phyloP scores from a whole-genome alignment of 1,140 invertebrate species.

The Euwallacea similis region DNA sequence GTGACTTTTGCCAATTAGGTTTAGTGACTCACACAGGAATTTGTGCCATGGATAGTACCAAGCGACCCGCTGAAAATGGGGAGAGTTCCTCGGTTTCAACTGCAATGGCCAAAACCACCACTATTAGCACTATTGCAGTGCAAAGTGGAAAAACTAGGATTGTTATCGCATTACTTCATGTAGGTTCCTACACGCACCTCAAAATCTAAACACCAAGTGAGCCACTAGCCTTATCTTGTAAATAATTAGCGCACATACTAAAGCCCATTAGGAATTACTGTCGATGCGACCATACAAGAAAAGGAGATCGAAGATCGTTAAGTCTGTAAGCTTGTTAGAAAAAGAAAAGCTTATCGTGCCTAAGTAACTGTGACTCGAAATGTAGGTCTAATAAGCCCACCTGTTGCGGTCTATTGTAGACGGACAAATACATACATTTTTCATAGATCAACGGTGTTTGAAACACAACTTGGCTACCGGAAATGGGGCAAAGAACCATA shows the following conservation, averaged over 20 bases:
- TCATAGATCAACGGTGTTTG: too few species aligned
- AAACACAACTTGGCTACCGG: too few species aligned
- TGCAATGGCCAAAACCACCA: constrained; percentile 66
- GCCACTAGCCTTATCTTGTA: too few species aligned
- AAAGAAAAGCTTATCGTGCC: not conserved
- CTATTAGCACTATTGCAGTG: constrained; percentile 89
- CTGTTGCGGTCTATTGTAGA: constrained; percentile 11
- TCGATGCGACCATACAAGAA: too few species aligned
- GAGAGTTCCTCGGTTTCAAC: constrained; percentile 40
- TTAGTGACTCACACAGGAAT: too few species aligned
- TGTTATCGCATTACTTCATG: constrained; percentile 87
- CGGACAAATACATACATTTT: too few species aligned
- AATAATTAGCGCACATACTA: too few species aligned
- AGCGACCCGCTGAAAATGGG: constrained; percentile 36
- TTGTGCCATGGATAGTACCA: constrained; percentile 36
- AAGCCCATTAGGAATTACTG: too few species aligned
- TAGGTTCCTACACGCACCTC: constrained; percentile 59
- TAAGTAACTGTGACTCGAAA: constrained; percentile 8
- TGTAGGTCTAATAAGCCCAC: constrained; percentile 28
- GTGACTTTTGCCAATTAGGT: not conserved
- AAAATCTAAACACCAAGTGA: too few species aligned
- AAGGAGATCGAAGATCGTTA: not conserved
- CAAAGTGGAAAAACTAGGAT: constrained; percentile 84
- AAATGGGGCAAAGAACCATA: too few species aligned
- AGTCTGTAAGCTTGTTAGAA: not conserved